Evolutionary conservation across 2,113 vertebrate genomes (phyloP).

Genomic region (Sporophila hypoxantha): DNA sequence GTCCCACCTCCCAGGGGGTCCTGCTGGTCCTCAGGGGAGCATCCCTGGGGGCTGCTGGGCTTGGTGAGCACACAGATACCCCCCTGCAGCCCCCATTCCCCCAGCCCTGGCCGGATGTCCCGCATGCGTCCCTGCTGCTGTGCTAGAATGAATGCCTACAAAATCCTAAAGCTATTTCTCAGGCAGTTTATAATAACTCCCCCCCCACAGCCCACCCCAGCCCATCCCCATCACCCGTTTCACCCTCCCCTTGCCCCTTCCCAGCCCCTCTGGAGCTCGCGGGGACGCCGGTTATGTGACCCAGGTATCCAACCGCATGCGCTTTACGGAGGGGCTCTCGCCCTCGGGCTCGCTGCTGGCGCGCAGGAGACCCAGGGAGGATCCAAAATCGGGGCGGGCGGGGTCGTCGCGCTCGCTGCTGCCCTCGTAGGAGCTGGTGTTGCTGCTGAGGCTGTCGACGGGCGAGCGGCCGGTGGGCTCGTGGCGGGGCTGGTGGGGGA

Average conservation of each 20-base stretch:
- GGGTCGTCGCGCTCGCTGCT: slow-evolving; percentile 87
- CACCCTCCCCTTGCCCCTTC: neutral
- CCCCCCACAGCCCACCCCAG: neutral
- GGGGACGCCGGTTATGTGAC: slow-evolving; percentile 77
- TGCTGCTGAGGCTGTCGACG: slow-evolving; percentile 91
- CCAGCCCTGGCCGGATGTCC: neutral
- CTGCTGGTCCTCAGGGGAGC: neutral
- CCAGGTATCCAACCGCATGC: slow-evolving; percentile 91
- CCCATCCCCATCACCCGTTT: neutral
- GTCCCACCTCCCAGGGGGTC: neutral
- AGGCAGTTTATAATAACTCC: slow-evolving; percentile 42
- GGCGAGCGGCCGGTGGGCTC: slow-evolving; percentile 83
- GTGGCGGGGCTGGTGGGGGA: slow-evolving; percentile 74
- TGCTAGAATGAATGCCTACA: slow-evolving; percentile 57
- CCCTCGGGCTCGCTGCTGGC: slow-evolving; percentile 77
- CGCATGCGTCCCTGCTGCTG: slow-evolving; percentile 24
- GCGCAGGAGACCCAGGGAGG: slow-evolving; percentile 80
- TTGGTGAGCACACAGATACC: neutral
- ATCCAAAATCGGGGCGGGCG: slow-evolving; percentile 75
- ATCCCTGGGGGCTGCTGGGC: neutral
- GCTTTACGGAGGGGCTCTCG: slow-evolving; percentile 84
- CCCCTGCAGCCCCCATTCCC: neutral
- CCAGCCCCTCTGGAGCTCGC: neutral
- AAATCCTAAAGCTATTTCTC: slow-evolving; percentile 64
- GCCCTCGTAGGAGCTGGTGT: slow-evolving; percentile 87